Base-by-base conservation (phyloP, 2,797 vertebrate species). In the Limosa lapponica region DNA sequence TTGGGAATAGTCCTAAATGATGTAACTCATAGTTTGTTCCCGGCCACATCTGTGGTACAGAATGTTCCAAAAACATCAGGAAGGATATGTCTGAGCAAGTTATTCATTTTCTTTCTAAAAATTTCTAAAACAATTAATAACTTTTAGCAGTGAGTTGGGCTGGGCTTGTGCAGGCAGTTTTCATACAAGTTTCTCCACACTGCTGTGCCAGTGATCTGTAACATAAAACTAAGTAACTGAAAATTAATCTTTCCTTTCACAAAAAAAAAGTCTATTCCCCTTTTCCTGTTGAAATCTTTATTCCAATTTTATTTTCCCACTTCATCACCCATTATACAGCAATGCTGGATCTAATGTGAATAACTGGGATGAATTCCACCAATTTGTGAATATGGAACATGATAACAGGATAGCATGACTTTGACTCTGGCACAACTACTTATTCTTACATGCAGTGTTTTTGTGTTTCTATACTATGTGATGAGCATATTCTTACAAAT, bases 21-120 rank as follows among this genome's bases (percentile, higher is more conserved):
- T 51, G 54, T 65, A 91, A 88, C 58, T 86, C 85, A 39, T 43
- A 82, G 80, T 69, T 72, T 75, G 23, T 91, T 94, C 51, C 82
- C 75, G 58, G 58, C n/a, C 90, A 91, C 75, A 95, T 94, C 82
- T 95, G 85, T 75, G 77, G 41, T 86, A 91, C 51, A 64, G 70
- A 82, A 72, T 52, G 65, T 94, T 90, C 88, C 92, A 91, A 89
- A 94, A 81, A 66, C 88, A 90, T 88, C 70, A 88, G 86, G 92
- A 92, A 93, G 70, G 88, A 95, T 90, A 55, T 84, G 94, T 83
- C 89, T 95, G 70, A 95, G 64, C 91, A 94, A 79, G 93, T 93
- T 82, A 59, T 48, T 89, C 0, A 87, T 93, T 90, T 93, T 92
- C 67, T 91, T 67, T 84, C 66, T 91, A 79, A 82, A 93, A 95